These are phyloP conservation scores for Chrysocyon brachyurus DNA, from an alignment of 2,797 vertebrate species.

Conservation along the genomic window DNA sequence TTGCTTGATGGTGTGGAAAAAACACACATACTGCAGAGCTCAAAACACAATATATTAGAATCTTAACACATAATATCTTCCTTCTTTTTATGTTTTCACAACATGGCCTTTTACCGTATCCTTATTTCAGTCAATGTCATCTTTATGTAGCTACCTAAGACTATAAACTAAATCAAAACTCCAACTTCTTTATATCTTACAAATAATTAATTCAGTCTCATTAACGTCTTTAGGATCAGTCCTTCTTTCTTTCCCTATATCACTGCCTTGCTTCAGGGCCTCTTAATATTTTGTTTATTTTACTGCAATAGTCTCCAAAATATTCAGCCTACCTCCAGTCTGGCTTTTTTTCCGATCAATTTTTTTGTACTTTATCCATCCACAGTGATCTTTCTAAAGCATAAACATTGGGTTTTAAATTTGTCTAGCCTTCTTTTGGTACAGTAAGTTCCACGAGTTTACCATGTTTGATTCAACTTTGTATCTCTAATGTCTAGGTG, in stretches of 20 bases:
- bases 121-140: neutral
- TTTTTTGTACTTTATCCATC: neutral
- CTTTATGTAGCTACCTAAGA: neutral
- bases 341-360: neutral
- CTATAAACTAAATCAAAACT: neutral
- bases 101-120: neutral
- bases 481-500: neutral
- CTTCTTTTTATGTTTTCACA: neutral
- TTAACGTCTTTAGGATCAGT: neutral
- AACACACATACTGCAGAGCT: neutral
- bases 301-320: neutral
- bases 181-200: neutral
- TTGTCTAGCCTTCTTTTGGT: neutral
- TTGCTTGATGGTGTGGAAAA: neutral
- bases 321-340: neutral
- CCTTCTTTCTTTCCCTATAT: neutral
- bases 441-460: neutral
- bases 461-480: neutral
- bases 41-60: neutral
- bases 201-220: neutral
- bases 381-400: slow-evolving; percentile 14
- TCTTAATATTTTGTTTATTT: neutral
- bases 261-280: neutral
- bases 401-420: neutral
- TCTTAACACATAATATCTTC: neutral